Evolutionary conservation across 2,797 vertebrate genomes (phyloP).

Genomic region (Notoglanidium macrostoma): DNA sequence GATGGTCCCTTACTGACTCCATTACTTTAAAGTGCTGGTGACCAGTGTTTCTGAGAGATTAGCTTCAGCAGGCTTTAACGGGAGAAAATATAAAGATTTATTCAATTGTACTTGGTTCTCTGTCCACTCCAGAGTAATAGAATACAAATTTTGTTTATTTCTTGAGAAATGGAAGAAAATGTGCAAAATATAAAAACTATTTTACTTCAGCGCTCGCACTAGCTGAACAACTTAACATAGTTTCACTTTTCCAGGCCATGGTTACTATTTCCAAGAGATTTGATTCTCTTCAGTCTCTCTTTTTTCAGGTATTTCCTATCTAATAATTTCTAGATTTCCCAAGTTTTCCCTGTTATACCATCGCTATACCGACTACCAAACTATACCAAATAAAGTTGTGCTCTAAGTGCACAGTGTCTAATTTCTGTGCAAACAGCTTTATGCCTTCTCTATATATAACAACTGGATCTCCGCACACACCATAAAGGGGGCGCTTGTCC

Average conservation of each 20-base stretch:
- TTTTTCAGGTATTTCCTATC: not conserved
- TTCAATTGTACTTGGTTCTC: too few relatives aligned
- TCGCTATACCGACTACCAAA: not conserved
- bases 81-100: too few relatives aligned
- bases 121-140: too few relatives aligned
- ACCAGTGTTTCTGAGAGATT: too few relatives aligned
- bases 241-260: not conserved
- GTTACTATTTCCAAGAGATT: not conserved
- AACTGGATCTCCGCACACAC: conserved; percentile 66
- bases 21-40: too few relatives aligned
- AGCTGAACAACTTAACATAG: too few relatives aligned
- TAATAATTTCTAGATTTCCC: not conserved
- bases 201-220: too few relatives aligned
- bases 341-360: not conserved
- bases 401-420: not conserved
- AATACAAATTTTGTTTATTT: too few relatives aligned
- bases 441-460: not conserved
- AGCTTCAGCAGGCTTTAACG: too few relatives aligned
- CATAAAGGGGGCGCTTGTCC: conserved; percentile 90
- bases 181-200: too few relatives aligned
- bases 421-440: not conserved
- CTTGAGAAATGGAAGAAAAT: too few relatives aligned
- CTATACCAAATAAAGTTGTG: not conserved
- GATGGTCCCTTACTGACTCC: too few relatives aligned
- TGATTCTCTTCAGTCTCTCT: not conserved